Percentiles rank a stretch among this genome's conserved stretches.
phyloP scores from a whole-genome alignment of 2,888 invertebrate species.

The Fissipunctia ypsillon region DNA sequence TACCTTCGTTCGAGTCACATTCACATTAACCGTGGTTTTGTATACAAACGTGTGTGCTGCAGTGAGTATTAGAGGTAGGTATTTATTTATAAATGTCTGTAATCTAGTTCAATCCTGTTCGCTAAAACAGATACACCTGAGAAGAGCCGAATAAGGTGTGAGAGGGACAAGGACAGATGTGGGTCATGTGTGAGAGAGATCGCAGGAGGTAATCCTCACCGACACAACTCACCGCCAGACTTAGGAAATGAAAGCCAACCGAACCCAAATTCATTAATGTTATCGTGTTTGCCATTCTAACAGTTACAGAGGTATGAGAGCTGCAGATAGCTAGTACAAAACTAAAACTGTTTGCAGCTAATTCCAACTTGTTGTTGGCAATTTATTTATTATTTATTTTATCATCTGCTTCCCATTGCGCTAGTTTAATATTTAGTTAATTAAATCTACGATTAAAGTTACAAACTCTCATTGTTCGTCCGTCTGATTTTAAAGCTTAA shows the following conservation, averaged over 20 bases:
- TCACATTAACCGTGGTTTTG: constrained; percentile 6
- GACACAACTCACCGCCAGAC: constrained; percentile 76
- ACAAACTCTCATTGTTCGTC: constrained; percentile 7
- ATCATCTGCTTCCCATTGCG: constrained; percentile 16
- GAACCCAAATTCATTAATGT: constrained; percentile 85
- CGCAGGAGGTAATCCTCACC: constrained; percentile 73
- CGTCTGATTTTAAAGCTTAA: constrained; percentile 5
- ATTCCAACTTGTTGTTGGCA: constrained; percentile 46
- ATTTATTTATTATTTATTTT: constrained; percentile 47
- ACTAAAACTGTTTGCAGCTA: constrained; percentile 60
- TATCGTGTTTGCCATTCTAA: constrained; percentile 80
- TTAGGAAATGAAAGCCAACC: constrained; percentile 83
- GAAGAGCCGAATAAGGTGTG: constrained; percentile 69
- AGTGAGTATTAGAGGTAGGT: constrained; percentile 17
- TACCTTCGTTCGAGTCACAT: constrained; percentile 6
- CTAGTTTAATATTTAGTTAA: constrained; percentile 20
- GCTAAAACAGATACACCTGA: constrained; percentile 67
- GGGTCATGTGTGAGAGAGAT: constrained; percentile 64
- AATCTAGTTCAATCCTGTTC: constrained; percentile 64
- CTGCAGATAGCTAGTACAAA: constrained; percentile 68
- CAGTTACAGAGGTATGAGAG: constrained; percentile 73
- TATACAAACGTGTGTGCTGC: constrained; percentile 10
- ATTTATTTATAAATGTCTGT: constrained; percentile 51
- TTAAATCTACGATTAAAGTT: constrained; percentile 41
- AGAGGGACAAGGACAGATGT: constrained; percentile 49